phyloP scores from a whole-genome alignment of 92 coral and sea anemone species.

The Epizoanthus rinbou region DNA sequence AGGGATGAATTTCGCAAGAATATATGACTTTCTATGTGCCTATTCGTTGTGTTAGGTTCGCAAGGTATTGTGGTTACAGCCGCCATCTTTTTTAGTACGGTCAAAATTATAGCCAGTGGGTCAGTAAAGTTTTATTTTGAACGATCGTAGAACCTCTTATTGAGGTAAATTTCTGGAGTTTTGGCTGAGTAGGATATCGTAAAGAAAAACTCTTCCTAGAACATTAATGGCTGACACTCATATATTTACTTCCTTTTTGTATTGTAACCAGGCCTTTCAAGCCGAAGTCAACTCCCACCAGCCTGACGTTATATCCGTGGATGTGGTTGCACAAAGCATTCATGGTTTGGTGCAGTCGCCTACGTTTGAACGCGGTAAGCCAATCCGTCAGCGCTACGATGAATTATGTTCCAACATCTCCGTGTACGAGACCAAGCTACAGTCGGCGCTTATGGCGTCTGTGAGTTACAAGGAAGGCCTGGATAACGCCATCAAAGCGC shows the following conservation, averaged over 20 bases:
- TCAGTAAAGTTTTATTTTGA: no score
- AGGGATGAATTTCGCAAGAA: no score
- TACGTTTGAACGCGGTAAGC: slow-evolving; percentile 75
- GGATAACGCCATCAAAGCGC: slow-evolving; percentile 76
- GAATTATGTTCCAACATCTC: slow-evolving; percentile 85
- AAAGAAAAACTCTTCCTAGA: no score
- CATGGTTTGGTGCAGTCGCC: slow-evolving; percentile 75
- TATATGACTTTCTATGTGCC: no score
- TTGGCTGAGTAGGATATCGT: no score
- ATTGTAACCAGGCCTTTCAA: slow-evolving; percentile 70
- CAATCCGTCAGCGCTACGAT: slow-evolving; percentile 91
- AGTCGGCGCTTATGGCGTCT: slow-evolving; percentile 81
- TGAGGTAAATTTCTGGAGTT: background rate
- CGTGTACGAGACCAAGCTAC: slow-evolving; percentile 84
- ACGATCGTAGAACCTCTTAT: background rate
- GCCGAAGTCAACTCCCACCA: slow-evolving; percentile 90
- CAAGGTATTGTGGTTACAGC: no score
- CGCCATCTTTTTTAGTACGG: no score
- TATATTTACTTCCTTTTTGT: background rate
- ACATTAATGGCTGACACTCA: background rate
- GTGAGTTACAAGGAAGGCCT: slow-evolving; percentile 95
- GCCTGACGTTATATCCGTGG: slow-evolving; percentile 90
- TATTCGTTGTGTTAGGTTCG: no score
- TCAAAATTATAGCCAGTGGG: no score
- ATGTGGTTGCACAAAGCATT: slow-evolving; percentile 90